Evolutionary conservation across 2,888 invertebrate species (phyloP).

Genomic region (Gisinianus flammeolus): DNA sequence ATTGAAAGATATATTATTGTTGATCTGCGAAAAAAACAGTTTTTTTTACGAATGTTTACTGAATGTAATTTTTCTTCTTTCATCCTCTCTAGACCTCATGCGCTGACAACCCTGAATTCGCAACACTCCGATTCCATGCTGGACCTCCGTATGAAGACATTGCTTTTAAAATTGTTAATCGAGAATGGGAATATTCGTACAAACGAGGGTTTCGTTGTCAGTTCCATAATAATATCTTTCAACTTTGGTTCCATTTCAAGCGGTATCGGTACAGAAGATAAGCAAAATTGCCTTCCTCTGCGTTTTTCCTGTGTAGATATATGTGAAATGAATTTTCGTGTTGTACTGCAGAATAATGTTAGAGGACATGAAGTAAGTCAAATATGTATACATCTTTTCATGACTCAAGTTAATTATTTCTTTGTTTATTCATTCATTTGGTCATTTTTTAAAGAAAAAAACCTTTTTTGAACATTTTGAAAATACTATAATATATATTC

Average conservation of each 20-base stretch:
- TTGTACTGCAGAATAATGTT: too few relatives aligned
- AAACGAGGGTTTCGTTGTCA: conserved; percentile 98
- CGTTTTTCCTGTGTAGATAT: too few relatives aligned
- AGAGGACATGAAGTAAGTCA: too few relatives aligned
- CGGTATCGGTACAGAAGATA: conserved; percentile 90
- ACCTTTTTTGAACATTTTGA: too few relatives aligned
- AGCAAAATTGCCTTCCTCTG: too few relatives aligned
- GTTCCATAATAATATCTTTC: conserved; percentile 99
- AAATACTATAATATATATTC: too few relatives aligned
- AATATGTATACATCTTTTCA: too few relatives aligned
- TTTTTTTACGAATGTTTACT: conserved; percentile 8
- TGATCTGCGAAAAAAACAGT: neutral
- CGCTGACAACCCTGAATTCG: conserved; percentile 92
- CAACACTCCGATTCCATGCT: conserved; percentile 91
- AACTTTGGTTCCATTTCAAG: conserved; percentile 99
- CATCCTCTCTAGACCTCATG: conserved; percentile 75
- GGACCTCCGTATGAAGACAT: conserved; percentile 99
- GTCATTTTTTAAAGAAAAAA: neutral
- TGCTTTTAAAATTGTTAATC: conserved; percentile 97
- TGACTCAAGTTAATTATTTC: neutral
- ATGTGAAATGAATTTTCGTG: too few relatives aligned
- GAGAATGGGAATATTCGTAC: conserved; percentile 99
- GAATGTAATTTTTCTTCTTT: conserved; percentile 22
- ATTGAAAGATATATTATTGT: neutral
- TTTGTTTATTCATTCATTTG: neutral